Percentiles rank a stretch among this genome's conserved stretches.
phyloP scores from a whole-genome alignment of 2,113 vertebrate genomes.

The Gorsachius goisagi region DNA sequence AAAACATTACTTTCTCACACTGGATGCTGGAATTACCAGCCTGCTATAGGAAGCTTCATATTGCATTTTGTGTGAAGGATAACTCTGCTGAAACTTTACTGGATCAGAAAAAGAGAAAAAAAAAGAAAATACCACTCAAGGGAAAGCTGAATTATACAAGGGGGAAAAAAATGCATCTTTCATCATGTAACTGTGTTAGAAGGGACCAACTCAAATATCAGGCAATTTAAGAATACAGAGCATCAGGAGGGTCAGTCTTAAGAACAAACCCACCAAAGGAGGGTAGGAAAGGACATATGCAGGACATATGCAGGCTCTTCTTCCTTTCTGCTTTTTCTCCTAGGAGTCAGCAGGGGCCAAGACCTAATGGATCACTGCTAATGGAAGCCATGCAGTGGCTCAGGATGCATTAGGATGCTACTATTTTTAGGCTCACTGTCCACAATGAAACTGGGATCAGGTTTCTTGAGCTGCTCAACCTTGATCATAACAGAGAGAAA shows the following conservation, averaged over 20 bases:
- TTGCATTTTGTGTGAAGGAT: background rate
- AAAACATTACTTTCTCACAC: background rate
- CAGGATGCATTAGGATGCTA: slow-evolving; percentile 19
- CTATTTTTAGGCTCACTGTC: slow-evolving; percentile 41
- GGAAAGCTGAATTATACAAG: background rate
- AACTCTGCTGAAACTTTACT: background rate
- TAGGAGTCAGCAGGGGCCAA: background rate
- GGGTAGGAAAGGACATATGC: background rate
- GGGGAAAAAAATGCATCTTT: background rate
- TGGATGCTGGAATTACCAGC: background rate
- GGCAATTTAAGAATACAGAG: background rate
- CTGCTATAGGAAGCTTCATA: background rate
- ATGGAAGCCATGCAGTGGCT: slow-evolving; percentile 3
- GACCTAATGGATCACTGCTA: slow-evolving; percentile 36
- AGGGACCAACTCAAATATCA: background rate
- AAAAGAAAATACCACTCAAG: background rate
- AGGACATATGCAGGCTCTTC: background rate
- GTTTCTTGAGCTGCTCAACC: background rate
- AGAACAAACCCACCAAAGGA: background rate
- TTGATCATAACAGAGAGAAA: background rate
- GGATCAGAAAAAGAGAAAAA: background rate
- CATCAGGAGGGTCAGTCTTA: background rate
- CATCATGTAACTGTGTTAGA: background rate
- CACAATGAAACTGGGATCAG: background rate
- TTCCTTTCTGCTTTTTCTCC: background rate